Conservation (phyloP, 2,797 vertebrate genomes). For the Telmatherina bonti region DNA sequence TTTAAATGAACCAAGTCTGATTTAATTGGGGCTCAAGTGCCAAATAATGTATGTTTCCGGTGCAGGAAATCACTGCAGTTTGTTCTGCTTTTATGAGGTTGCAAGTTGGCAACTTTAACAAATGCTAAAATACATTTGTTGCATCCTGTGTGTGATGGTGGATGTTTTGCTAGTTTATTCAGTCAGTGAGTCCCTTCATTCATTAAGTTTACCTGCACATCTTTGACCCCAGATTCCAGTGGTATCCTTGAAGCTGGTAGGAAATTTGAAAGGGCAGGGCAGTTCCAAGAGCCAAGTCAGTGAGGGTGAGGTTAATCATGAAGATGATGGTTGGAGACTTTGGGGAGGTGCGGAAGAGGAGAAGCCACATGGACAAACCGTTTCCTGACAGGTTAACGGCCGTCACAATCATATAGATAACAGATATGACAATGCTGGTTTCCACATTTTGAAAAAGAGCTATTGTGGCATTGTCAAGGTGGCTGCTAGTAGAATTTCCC, state of each 20-base stretch:
- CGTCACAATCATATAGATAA: slow-evolving; percentile 86
- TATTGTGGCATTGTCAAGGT: slow-evolving; percentile 86
- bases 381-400: slow-evolving; percentile 88
- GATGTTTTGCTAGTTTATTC: neutral
- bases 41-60: neutral
- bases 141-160: neutral
- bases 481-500: slow-evolving; percentile 56
- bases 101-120: neutral
- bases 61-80: neutral
- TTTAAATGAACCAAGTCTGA: neutral
- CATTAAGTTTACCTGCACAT: slow-evolving; percentile 84
- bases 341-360: slow-evolving; percentile 87
- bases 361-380: slow-evolving; percentile 90
- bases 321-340: slow-evolving; percentile 90
- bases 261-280: slow-evolving; percentile 92
- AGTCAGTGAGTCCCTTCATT: neutral
- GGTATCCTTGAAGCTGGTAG: slow-evolving; percentile 85
- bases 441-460: slow-evolving; percentile 78
- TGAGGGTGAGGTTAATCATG: slow-evolving; percentile 95
- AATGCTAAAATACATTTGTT: neutral
- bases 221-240: slow-evolving; percentile 86
- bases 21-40: neutral
- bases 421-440: slow-evolving; percentile 77
- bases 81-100: neutral
- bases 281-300: slow-evolving; percentile 86